Evolutionary conservation across 1,140 invertebrate genomes (phyloP), one percentile per base, ranked within the genome.

Genomic region (Plectrocnemia conspersa): DNA sequence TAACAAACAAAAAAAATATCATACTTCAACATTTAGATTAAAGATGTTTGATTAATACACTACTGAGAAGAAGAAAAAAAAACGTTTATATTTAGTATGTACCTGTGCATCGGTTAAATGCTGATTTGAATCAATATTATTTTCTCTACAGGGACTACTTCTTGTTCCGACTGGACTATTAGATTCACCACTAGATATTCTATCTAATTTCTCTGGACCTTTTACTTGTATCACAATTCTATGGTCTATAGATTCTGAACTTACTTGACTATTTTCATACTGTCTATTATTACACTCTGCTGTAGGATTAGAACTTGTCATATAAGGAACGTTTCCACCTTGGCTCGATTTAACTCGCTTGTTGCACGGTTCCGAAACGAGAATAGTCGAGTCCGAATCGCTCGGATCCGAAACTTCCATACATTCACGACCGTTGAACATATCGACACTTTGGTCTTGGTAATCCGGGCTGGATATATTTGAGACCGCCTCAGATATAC

Each of bases 391-490:
- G 68, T 91, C 88, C 59, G 86, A 89, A 72, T 90, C 88, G 69
- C 86, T 89, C 24, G 87, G 86, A 74, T 91, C 88, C 65, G 87
- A 88, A 59, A 89, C 81, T 74, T 89, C 86, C 86, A 91, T 89
- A 25, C 85, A 76, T 59, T 84, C 84, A 56, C 83, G 77, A 10
- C 83, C 79, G 54, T 82, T 82, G 57, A 83, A 77, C 68, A 75
- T 71, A 64, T 74, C 72, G 23, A 61, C 59, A 64, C 77, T 77
- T 63, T 77, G 77, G 66, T 91, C 88, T 72, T 88, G 86, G 71
- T 88, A 90, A 70, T 90, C 88, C 24, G 87, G 88, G 75, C 86
- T 89, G 58, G 85, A 88, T 71, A 91, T 89, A 73, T 90, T 90
- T 55, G 87, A 89, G 63, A 90, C 83, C 7, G 86, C 88, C 73